Evolutionary conservation across 30 jellyfish, hydroid and myxozoan genomes (phyloP).

Genomic region (Aurelia sp.): DNA sequence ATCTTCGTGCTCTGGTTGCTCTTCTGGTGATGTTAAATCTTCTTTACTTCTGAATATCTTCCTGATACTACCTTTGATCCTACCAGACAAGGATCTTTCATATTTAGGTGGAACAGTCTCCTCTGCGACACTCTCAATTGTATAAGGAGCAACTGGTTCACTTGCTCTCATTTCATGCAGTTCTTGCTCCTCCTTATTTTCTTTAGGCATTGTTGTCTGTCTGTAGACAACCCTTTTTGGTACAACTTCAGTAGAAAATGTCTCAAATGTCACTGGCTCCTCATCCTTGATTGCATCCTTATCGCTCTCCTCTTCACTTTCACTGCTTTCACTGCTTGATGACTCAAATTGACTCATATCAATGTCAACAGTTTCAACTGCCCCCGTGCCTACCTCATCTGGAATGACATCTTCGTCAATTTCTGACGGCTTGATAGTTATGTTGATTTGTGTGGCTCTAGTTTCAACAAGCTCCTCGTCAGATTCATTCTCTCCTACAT

Average conservation of each 20-base stretch:
- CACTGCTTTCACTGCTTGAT: background rate
- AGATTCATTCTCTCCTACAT: background rate
- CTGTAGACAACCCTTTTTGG: constrained; percentile 22
- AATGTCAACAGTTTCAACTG: constrained; percentile 1
- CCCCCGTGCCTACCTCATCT: background rate
- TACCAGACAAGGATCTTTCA: constrained; percentile 1
- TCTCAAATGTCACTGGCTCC: constrained; percentile 1
- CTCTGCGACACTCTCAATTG: background rate
- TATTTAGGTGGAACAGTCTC: background rate
- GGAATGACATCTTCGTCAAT: background rate
- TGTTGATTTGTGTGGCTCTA: no score
- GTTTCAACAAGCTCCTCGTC: no score
- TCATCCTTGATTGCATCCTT: background rate
- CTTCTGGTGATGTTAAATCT: constrained; percentile 1
- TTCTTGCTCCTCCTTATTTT: background rate
- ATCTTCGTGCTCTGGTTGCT: background rate
- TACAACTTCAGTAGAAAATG: background rate
- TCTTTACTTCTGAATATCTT: background rate
- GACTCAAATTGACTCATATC: background rate
- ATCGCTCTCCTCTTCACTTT: background rate
- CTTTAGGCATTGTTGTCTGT: constrained; percentile 2
- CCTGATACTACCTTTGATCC: background rate
- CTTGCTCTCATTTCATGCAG: background rate
- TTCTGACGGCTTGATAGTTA: no score
- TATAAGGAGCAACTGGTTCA: background rate